Percentiles rank a stretch among this genome's conserved stretches.
phyloP scores from a whole-genome alignment of 2,888 invertebrate species.

The Rotaria socialis region DNA sequence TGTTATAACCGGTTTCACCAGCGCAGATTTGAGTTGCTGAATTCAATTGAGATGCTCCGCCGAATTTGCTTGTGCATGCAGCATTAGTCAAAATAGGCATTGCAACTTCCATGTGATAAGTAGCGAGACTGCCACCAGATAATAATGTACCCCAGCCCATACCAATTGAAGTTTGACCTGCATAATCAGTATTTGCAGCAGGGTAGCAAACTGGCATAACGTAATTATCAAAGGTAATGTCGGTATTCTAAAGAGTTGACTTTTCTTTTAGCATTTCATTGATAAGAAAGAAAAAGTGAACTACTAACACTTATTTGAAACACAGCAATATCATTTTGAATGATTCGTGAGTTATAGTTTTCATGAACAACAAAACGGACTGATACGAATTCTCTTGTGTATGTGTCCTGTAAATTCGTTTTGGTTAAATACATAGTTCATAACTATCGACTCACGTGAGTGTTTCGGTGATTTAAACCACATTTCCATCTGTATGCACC shows the following conservation, averaged over 20 bases:
- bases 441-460: too few species aligned
- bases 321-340: background rate
- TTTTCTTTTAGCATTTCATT: too few species aligned
- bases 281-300: too few species aligned
- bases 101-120: background rate
- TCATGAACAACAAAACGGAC: background rate
- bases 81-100: background rate
- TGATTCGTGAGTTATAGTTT: background rate
- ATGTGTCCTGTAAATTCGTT: too few species aligned
- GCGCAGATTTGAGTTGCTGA: background rate
- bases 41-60: too few species aligned
- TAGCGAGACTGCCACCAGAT: background rate
- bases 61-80: background rate
- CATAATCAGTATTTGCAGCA: background rate
- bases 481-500: too few species aligned
- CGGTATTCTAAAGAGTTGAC: too few species aligned
- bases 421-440: too few species aligned
- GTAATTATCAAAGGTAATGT: background rate
- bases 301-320: background rate
- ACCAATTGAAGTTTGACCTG: background rate
- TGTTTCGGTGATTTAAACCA: too few species aligned
- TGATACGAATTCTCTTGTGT: background rate
- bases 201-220: background rate
- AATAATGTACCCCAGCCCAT: background rate
- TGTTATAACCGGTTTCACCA: background rate